Base-by-base conservation (phyloP, 2,888 invertebrate species). In the Agapostemon virescens region DNA sequence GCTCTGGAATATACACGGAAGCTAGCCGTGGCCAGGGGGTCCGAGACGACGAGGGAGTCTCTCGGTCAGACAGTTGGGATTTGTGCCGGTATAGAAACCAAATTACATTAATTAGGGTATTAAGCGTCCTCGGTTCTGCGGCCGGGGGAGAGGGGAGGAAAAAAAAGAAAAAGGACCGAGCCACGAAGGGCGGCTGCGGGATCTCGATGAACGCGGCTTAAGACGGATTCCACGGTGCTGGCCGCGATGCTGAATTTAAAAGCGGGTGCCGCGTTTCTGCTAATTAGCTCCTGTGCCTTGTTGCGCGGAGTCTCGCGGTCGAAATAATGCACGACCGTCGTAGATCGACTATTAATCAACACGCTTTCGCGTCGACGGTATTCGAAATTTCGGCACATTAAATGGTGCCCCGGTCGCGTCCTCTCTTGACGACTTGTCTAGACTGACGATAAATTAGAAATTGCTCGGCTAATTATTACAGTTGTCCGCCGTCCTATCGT, bases 71-170 rank as follows among this genome's bases (percentile, higher is more conserved):
- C 74, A 78, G 81, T 75, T 58, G 77, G 77, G 81, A 87, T 85
- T 86, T 87, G 87, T 74, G 83, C 79, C 79, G 78, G 87, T 85
- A 86, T 88, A 87, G 88, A 85, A 88, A 85, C 83, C 85, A 88
- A 90, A 89, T 88, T 88, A 88, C 87, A 90, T 89, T 90, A 90
- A 89, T 90, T 89, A 88, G 88, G 85, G 85, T 84, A 88, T 87
- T 90, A 89, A 89, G 84, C 88, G 84, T 82, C 82, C 79, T 73
- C 70, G 75, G 76, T 74, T 71, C 80, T 82, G 81, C 63, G 74
- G 69, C 74, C 68, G 75, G 77, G 38, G 38, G 7, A 38, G 38
- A 38, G 7, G n/a, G n/a, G n/a, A n/a, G n/a, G n/a, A n/a, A n/a
- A n/a, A n/a, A n/a, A n/a, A n/a, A 23, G 75, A 58, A 81, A 79